A percentile compares a stretch with the other conserved stretches of the same genome.
These are phyloP conservation scores for Eunapius fragilis DNA, from an alignment of 37 sponge, comb jelly and placozoan genomes.

Conservation along the genomic window DNA sequence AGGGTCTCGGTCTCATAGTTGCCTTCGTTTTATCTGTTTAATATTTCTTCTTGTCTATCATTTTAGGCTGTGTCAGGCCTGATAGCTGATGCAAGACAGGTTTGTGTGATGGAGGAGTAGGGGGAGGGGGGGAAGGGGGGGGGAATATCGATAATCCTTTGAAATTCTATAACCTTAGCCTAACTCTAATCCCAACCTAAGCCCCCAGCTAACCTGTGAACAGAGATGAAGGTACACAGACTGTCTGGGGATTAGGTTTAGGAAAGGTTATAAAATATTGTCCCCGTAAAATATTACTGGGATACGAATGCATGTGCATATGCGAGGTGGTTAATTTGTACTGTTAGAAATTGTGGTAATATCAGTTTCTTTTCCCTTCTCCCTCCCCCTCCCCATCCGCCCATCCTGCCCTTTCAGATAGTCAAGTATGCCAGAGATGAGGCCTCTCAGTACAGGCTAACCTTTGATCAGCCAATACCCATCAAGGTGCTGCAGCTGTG, in stretches of 20 bases:
- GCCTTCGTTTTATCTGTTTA: background rate
- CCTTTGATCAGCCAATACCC: conserved; percentile 81
- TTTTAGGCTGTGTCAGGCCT: conserved; percentile 79
- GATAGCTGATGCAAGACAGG: conserved; percentile 89
- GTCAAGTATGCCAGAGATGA: conserved; percentile 82
- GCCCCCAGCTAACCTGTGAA: too few species aligned
- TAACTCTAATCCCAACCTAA: too few species aligned
- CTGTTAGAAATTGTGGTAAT: background rate
- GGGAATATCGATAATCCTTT: too few species aligned
- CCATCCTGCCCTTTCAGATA: conserved; percentile 19
- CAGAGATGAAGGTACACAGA: too few species aligned
- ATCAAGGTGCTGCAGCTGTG: conserved; percentile 58
- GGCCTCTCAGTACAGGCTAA: conserved; percentile 70
- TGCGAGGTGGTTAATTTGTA: background rate
- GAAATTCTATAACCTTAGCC: too few species aligned
- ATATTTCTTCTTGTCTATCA: background rate
- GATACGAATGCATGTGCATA: background rate
- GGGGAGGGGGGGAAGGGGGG: background rate
- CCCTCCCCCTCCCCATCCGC: background rate
- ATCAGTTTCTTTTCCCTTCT: background rate
- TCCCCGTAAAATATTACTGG: too few species aligned
- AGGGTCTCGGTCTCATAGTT: conserved; percentile 2
- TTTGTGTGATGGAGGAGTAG: background rate
- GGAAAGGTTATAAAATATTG: too few species aligned
- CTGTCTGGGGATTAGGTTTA: too few species aligned